A percentile compares a stretch with the other conserved stretches of the same genome.
phyloP scores from a whole-genome alignment of 2,797 vertebrate species.

The Tiaroga cobitis region DNA sequence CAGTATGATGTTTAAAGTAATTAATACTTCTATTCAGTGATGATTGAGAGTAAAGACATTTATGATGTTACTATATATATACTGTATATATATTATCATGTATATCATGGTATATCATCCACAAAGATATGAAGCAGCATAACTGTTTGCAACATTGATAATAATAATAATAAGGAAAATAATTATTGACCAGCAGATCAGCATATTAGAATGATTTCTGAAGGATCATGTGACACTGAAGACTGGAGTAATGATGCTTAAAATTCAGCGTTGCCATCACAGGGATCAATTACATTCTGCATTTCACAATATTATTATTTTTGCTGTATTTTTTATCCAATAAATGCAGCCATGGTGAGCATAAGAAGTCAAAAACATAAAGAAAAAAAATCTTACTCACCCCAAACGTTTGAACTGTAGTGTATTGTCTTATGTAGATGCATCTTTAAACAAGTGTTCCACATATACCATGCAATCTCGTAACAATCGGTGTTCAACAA shows the following conservation, averaged over 20 bases:
- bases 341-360: background rate
- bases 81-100: no score
- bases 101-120: no score
- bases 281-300: background rate
- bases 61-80: background rate
- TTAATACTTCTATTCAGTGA: background rate
- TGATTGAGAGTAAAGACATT: background rate
- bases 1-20: background rate
- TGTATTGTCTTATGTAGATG: background rate
- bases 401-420: background rate
- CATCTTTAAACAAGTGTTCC: background rate
- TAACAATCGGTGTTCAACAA: background rate
- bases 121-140: background rate
- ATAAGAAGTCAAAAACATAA: background rate
- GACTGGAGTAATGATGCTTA: background rate
- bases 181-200: background rate
- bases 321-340: background rate
- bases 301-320: background rate
- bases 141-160: background rate
- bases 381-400: background rate
- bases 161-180: no score
- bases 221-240: background rate
- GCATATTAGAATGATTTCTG: background rate
- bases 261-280: background rate
- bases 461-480: background rate